These are phyloP conservation scores for Akabosia matsudoensis DNA, from an alignment of 1,140 invertebrate species.

Conservation along the genomic window DNA sequence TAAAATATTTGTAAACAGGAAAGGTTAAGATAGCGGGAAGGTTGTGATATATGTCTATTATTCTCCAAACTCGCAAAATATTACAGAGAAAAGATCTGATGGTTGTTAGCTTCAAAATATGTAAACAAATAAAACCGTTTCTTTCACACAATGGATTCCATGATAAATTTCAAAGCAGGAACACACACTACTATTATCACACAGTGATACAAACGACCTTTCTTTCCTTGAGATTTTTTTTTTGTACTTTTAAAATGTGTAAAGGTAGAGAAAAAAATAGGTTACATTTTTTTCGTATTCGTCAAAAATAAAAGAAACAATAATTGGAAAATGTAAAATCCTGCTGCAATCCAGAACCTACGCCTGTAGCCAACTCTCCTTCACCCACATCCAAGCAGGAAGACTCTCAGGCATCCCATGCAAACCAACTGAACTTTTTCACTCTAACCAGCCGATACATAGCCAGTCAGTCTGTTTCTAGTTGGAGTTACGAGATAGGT, in stretches of 20 bases:
- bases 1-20: too few relatives aligned
- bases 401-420: slow-evolving; percentile 19
- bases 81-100: neutral
- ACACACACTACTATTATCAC: neutral
- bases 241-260: neutral
- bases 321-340: slow-evolving; percentile 1
- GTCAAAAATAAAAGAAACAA: neutral
- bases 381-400: slow-evolving; percentile 15
- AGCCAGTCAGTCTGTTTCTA: slow-evolving; percentile 6
- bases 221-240: neutral
- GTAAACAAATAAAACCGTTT: neutral
- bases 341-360: slow-evolving; percentile 17
- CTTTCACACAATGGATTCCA: neutral
- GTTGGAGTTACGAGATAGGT: slow-evolving; percentile 14
- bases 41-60: too few relatives aligned
- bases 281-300: neutral
- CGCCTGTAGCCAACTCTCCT: slow-evolving; percentile 14
- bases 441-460: slow-evolving; percentile 6
- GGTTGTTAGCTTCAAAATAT: neutral
- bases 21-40: too few relatives aligned
- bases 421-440: slow-evolving; percentile 12
- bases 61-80: too few relatives aligned
- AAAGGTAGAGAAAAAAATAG: neutral
- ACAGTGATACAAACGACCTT: neutral
- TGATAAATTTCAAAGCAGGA: neutral